Percentiles rank a stretch among this genome's conserved stretches.
These are phyloP conservation scores for Ips nitidus DNA, from an alignment of 1,140 invertebrate genomes.

Conservation along the genomic window DNA sequence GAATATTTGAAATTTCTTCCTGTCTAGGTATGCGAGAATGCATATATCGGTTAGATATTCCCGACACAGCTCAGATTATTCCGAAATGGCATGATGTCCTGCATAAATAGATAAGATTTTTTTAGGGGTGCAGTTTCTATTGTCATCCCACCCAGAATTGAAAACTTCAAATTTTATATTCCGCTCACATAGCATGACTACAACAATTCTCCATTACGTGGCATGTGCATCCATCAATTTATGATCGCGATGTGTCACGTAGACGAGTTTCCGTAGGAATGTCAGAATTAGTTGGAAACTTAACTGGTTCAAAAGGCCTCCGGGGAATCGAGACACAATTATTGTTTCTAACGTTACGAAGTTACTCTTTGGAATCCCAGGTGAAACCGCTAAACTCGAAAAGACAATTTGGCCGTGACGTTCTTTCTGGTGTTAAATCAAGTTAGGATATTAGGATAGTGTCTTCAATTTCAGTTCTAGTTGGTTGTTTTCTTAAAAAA, in stretches of 20 bases:
- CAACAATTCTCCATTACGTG: slow-evolving; percentile 5
- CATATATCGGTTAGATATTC: not conserved
- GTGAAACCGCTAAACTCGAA: not conserved
- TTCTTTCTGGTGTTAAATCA: too few relatives aligned
- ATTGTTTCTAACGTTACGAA: slow-evolving; percentile 8
- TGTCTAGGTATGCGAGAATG: slow-evolving; percentile 1
- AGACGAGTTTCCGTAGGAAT: not conserved
- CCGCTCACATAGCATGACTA: not conserved
- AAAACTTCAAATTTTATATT: not conserved
- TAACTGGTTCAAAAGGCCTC: slow-evolving; percentile 2
- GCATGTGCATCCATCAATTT: slow-evolving; percentile 10
- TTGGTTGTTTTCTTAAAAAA: too few relatives aligned
- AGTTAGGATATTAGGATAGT: too few relatives aligned
- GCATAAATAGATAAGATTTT: not conserved
- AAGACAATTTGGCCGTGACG: not conserved
- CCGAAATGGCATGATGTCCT: not conserved
- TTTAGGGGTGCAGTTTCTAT: too few relatives aligned
- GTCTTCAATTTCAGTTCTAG: too few relatives aligned
- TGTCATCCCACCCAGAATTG: too few relatives aligned
- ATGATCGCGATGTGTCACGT: slow-evolving; percentile 9
- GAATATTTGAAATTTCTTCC: slow-evolving; percentile 2
- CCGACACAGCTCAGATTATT: not conserved
- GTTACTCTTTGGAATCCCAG: not conserved
- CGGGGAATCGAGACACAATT: slow-evolving; percentile 11
- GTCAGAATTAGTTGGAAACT: slow-evolving; percentile 21